Percentiles rank a stretch among this genome's conserved stretches.
Conservation (phyloP, 2,113 vertebrate species). For the Halcyon senegalensis region DNA sequence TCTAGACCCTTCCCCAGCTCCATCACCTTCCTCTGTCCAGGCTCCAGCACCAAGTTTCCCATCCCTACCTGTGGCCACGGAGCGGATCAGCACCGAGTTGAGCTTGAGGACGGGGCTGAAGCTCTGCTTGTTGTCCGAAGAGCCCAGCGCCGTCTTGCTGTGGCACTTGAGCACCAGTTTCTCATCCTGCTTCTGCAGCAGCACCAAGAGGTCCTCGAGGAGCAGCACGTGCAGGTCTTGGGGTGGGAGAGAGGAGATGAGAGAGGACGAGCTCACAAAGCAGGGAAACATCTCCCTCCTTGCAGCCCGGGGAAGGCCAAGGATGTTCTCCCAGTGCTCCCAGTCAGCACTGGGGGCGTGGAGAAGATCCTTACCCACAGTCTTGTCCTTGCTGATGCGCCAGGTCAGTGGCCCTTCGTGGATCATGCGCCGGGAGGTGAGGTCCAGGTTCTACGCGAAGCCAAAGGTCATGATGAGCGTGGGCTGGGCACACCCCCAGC, state of each 20-base stretch:
- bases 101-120: conserved; percentile 91
- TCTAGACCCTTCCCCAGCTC: not conserved
- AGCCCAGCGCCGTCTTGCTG: conserved; percentile 60
- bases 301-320: not conserved
- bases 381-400: conserved; percentile 92
- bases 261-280: fast-evolving
- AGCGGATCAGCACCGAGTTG: conserved; percentile 86
- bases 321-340: not conserved
- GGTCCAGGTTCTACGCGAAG: conserved; percentile 84
- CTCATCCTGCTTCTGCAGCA: conserved; percentile 91
- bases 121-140: conserved; percentile 84
- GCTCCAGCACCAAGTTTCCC: not conserved
- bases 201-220: conserved; percentile 88
- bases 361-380: conserved; percentile 78
- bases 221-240: conserved; percentile 91
- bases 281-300: not conserved
- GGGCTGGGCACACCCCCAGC: no score
- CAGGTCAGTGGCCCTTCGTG: conserved; percentile 91
- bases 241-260: not conserved
- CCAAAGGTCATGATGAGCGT: not conserved
- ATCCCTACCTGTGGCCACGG: conserved; percentile 85
- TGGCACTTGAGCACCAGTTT: conserved; percentile 87
- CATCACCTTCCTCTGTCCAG: not conserved
- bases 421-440: conserved; percentile 90
- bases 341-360: not conserved